These are phyloP conservation scores for Melipona quadrifasciata DNA, from an alignment of 1,140 invertebrate genomes.

Conservation along the genomic window DNA sequence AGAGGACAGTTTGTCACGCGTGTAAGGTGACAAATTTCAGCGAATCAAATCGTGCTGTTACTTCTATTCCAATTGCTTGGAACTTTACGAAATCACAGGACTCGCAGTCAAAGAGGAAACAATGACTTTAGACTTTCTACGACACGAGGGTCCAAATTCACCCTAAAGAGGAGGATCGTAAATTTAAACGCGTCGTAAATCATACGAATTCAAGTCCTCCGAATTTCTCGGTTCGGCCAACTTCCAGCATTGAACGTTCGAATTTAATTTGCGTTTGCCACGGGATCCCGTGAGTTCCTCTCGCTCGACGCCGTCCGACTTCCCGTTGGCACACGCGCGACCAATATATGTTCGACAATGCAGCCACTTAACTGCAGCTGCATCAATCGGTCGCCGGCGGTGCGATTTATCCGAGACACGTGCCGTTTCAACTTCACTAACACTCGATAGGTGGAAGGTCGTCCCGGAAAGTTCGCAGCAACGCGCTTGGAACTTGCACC, in stretches of 20 bases:
- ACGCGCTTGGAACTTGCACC: background rate
- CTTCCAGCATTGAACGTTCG: background rate
- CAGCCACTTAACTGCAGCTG: background rate
- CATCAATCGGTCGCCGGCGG: background rate
- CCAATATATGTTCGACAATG: background rate
- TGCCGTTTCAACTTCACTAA: slow-evolving; percentile 17
- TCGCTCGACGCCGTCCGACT: background rate
- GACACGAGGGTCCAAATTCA: too few relatives aligned
- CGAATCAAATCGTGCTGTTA: too few relatives aligned
- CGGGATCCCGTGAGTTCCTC: background rate
- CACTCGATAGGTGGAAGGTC: background rate
- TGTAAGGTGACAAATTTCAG: too few relatives aligned
- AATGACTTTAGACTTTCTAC: too few relatives aligned
- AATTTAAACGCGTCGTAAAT: too few relatives aligned
- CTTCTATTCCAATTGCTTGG: too few relatives aligned
- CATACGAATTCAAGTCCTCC: background rate
- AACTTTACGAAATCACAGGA: too few relatives aligned
- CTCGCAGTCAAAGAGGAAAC: too few relatives aligned
- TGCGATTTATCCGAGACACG: slow-evolving; percentile 33
- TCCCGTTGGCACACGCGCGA: background rate
- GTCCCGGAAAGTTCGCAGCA: background rate
- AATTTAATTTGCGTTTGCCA: background rate
- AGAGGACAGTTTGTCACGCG: too few relatives aligned
- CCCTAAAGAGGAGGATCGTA: too few relatives aligned
- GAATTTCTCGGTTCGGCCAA: background rate